These are phyloP conservation scores for Trematomus bernacchii DNA, from an alignment of 2,797 vertebrate species.

Conservation along the genomic window DNA sequence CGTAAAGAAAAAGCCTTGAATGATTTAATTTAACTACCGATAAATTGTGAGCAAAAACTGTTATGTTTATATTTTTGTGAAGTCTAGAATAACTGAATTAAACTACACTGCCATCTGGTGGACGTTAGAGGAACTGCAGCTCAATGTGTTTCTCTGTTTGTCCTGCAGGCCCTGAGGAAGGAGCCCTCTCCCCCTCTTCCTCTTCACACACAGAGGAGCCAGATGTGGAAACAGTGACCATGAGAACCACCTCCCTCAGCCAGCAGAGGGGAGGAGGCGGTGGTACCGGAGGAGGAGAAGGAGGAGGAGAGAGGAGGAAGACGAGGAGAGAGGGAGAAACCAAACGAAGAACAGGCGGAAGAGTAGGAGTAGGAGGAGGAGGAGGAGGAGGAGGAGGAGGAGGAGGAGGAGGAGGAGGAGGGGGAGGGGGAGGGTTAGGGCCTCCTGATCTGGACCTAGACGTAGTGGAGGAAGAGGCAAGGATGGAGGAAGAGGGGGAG, in stretches of 20 bases:
- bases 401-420: conserved; percentile 35
- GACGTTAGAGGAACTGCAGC: conserved; percentile 20
- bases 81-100: too few relatives aligned
- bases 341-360: conserved; percentile 40
- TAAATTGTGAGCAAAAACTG: neutral
- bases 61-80: neutral
- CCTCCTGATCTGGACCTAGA: conserved; percentile 76
- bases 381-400: too few relatives aligned
- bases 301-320: conserved; percentile 34
- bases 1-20: too few relatives aligned
- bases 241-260: conserved; percentile 56
- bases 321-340: conserved; percentile 52
- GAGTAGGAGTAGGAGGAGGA: conserved; percentile 17
- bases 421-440: conserved; percentile 21
- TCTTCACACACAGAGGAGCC: conserved; percentile 72
- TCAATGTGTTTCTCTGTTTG: neutral
- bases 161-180: conserved; percentile 82
- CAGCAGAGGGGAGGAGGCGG: conserved; percentile 35
- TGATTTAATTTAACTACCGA: too few relatives aligned
- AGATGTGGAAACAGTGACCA: conserved; percentile 64
- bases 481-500: conserved; percentile 4
- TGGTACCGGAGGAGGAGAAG: conserved; percentile 27
- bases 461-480: conserved; percentile 60
- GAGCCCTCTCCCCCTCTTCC: conserved; percentile 76
- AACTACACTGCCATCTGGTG: conserved; percentile 8